Conservation (phyloP, 2,888 invertebrate species). For the Platypus cylindrus region DNA sequence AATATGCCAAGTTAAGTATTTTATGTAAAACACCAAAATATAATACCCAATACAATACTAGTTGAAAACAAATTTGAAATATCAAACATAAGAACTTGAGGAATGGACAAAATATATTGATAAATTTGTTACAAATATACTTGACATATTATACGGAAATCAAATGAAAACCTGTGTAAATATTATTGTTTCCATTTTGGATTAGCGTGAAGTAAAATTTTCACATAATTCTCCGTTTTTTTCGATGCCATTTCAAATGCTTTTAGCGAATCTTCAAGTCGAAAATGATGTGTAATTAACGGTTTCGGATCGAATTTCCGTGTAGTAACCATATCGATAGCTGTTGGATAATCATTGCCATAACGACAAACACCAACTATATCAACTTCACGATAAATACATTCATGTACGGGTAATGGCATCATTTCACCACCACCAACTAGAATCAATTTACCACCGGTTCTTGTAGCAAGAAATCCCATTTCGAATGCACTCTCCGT, state of each 20-base stretch:
- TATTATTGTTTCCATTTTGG: conserved; percentile 23
- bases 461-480: conserved; percentile 62
- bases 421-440: conserved; percentile 75
- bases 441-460: conserved; percentile 74
- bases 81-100: no score
- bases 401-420: conserved; percentile 68
- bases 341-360: conserved; percentile 72
- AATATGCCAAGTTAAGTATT: no score
- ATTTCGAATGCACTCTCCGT: conserved; percentile 61
- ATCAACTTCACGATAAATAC: conserved; percentile 75
- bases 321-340: conserved; percentile 62
- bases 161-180: no score
- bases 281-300: conserved; percentile 71
- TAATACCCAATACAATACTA: no score
- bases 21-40: no score
- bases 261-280: conserved; percentile 58
- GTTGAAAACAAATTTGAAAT: no score
- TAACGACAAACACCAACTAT: conserved; percentile 88
- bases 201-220: conserved; percentile 73
- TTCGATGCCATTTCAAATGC: conserved; percentile 74
- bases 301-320: conserved; percentile 70
- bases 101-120: no score
- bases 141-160: no score
- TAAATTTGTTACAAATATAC: no score
- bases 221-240: conserved; percentile 61